Base-by-base conservation (phyloP, 1,140 invertebrate species). In the Tigriopus japonicus region DNA sequence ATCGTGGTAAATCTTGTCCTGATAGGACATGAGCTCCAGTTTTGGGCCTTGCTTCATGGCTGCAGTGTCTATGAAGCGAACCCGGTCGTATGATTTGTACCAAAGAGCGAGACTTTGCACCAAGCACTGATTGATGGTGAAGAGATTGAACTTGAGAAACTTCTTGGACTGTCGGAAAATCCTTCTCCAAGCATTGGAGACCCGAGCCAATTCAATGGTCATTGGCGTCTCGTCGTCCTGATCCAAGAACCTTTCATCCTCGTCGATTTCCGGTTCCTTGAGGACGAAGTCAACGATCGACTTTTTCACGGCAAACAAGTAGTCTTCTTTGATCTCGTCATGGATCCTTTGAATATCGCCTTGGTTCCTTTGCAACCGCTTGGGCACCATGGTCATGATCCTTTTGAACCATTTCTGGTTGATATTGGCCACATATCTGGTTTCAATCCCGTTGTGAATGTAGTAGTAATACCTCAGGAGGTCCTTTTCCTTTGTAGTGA, bases 261-360 rank as follows among this genome's bases (percentile, higher is more conserved):
- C 59, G 53, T 61, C 59, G 17, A 61, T 61, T 61, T 61, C 59
- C 23, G 59, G 59, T 23, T 61, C 69, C 67, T 81, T 80, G 1
- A 94, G 71, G 1, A 90, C 86, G 71, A 87, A 93, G 73, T 93
- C 87, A 1, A 88, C 79, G 5, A 87, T 79, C 0, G 87, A 83
- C 71, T 88, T 91, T 68, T 92, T 93, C 62, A 91, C 83, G 65
- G 81, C 83, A 64, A 84, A 77, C 65, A 84, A 77, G 70, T 87
- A 93, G 66, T 89, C 83, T 63, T 85, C 80, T 66, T 81, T 70
- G 65, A 77, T 72, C 66, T 77, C 75, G 65, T 75, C 73, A 10
- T 71, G 71, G 10, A 77, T 67, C 12, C 42, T 55, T 14, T 63
- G 62, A 40, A 58, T 64, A 7, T 52, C 40, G 15, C 43, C 35